phyloP scores from a whole-genome alignment of 1,140 invertebrate genomes.

The Drosophila sproati region DNA sequence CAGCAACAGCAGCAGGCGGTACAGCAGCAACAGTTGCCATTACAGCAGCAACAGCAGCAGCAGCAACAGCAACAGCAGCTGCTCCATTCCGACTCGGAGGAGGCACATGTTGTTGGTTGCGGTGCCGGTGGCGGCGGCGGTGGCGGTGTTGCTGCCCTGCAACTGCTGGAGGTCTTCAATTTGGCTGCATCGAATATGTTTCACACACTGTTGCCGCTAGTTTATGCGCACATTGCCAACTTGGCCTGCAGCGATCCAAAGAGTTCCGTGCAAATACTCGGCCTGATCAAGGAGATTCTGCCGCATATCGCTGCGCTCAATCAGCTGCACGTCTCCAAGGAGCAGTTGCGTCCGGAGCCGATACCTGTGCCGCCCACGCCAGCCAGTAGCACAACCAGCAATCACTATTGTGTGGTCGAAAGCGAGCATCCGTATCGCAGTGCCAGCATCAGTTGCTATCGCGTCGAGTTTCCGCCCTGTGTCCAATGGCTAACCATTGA shows the following conservation, averaged over 20 bases:
- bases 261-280: constrained; percentile 96
- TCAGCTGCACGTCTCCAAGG: constrained; percentile 86
- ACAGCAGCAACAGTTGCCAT: constrained; percentile 37
- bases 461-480: constrained; percentile 93
- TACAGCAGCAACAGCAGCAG: constrained; percentile 7
- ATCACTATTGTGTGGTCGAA: constrained; percentile 96
- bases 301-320: constrained; percentile 95
- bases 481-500: constrained; percentile 97
- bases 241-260: constrained; percentile 92
- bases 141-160: constrained; percentile 54
- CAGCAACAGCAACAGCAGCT: constrained; percentile 23
- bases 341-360: constrained; percentile 70
- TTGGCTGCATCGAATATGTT: constrained; percentile 86
- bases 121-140: constrained; percentile 29
- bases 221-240: constrained; percentile 92
- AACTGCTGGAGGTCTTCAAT: constrained; percentile 81
- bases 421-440: constrained; percentile 98
- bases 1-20: background rate
- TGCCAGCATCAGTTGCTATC: constrained; percentile 94
- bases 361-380: constrained; percentile 28
- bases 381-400: constrained; percentile 87
- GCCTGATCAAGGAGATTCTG: constrained; percentile 94
- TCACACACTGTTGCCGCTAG: constrained; percentile 90
- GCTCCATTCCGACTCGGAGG: constrained; percentile 72
- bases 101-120: constrained; percentile 38